Percentiles rank a stretch among this genome's conserved stretches.
These are phyloP conservation scores for Temnothorax ravouxi DNA, from an alignment of 2,888 invertebrate genomes.

Conservation along the genomic window DNA sequence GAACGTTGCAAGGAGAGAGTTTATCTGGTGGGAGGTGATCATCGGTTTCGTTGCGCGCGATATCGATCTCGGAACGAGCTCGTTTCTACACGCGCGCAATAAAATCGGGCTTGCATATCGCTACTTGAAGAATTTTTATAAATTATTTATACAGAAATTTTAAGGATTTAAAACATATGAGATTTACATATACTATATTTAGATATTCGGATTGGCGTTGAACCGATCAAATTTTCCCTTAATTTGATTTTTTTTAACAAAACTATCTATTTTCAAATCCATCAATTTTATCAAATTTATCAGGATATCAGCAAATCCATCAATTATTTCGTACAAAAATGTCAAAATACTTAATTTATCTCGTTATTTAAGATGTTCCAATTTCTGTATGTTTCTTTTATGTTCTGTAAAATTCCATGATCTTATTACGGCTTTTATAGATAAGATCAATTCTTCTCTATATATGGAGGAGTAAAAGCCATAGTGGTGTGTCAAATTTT, in stretches of 20 bases:
- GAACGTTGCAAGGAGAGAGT: constrained; percentile 54
- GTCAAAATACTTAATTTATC: neutral
- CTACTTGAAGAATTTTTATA: neutral
- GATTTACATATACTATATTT: constrained; percentile 7
- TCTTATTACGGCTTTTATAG: neutral
- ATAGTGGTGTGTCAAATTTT: too few species aligned
- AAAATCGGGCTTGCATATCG: neutral
- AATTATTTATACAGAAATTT: neutral
- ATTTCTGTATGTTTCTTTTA: neutral
- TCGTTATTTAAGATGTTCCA: neutral
- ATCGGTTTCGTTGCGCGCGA: constrained; percentile 47
- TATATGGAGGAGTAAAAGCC: neutral
- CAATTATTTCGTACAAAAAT: neutral
- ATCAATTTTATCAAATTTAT: neutral
- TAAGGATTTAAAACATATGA: neutral
- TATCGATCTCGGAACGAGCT: constrained; percentile 50
- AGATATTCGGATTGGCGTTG: neutral
- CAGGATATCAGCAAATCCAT: neutral
- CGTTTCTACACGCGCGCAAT: neutral
- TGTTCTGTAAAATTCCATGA: neutral
- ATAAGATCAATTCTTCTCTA: neutral
- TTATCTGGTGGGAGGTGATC: constrained; percentile 52
- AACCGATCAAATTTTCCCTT: neutral
- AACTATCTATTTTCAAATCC: too few species aligned
- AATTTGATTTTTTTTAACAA: too few species aligned